Evolutionary conservation across 2,113 vertebrate species (phyloP), one percentile per base, ranked within the genome.

Genomic region (Sinocyclocheilus anophthalmus): DNA sequence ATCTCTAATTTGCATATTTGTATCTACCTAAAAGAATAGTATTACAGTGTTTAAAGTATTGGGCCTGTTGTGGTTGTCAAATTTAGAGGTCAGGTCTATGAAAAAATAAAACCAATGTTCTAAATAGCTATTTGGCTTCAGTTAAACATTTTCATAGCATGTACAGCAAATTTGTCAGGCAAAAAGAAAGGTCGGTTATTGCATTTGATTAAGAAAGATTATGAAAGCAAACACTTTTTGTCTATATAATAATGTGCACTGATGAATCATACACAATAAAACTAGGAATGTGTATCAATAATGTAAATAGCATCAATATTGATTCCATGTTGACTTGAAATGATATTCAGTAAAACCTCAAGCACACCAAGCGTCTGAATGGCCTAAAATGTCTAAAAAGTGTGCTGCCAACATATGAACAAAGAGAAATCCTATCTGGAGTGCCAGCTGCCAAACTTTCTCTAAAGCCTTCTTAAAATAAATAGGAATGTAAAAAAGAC

Each of bases 361-460:
- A 9, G 39, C 45, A 45, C 57, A 39, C 57, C n/a, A 30, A 81
- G 65, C 16, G 16, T 57, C 50, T 42, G 20, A 39, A 78, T 57
- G 14, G 50, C 50, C 50, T 57, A 55, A 26, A 57, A 24, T 33
- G 45, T 81, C 39, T 67, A 67, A 63, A 80, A 81, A 13, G 5
- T 37, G 45, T 53, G 24, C 65, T 70, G 81, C 81, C 81, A 82
- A 37, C 2, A n/a, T n/a, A 12, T 37, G 26, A 82, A 70, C 81
- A 70, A 82, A 82, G 16, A 30, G 80, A 67, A 81, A 82, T 63
- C 22, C 78, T 81, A 81, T 81, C 78, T 63, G 78, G 22, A 24
- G 79, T 81, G 61, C 63, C 81, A 82, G 81, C 45, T 82, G 81
- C 81, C 81, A 70, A 82, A 70, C 42, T 30, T 69, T 70, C 45